These are phyloP conservation scores for Sinodicranocentrus sp. DNA, from an alignment of 2,888 invertebrate genomes.

Conservation along the genomic window DNA sequence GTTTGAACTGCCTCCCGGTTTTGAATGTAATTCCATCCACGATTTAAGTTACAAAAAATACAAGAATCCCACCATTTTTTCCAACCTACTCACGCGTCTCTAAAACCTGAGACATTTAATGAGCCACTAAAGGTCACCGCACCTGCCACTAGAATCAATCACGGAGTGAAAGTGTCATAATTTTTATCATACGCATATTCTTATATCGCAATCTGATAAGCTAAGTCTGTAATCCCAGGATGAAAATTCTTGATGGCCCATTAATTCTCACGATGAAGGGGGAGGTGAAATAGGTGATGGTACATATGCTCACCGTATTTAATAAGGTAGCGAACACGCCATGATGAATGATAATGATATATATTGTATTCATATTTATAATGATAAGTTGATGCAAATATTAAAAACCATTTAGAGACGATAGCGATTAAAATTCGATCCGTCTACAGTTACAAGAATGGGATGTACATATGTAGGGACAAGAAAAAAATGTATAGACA, in stretches of 20 bases:
- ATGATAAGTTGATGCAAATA: conserved; percentile 53
- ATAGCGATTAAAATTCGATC: conserved; percentile 67
- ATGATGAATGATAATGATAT: conserved; percentile 20
- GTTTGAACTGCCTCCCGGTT: conserved; percentile 61
- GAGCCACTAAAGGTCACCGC: conserved; percentile 66
- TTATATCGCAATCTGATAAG: conserved; percentile 12
- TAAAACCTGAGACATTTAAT: conserved; percentile 37
- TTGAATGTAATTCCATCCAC: conserved; percentile 35
- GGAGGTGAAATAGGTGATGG: conserved; percentile 51
- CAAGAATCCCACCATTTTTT: conserved; percentile 9
- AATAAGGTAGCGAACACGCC: neutral
- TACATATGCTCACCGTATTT: neutral
- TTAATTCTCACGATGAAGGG: conserved; percentile 60
- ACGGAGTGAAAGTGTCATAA: conserved; percentile 67
- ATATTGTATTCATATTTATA: conserved; percentile 18
- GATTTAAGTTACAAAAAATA: conserved; percentile 27
- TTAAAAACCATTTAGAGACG: conserved; percentile 58
- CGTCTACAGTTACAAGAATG: conserved; percentile 16
- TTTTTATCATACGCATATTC: conserved; percentile 43
- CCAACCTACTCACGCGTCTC: neutral
- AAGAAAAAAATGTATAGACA: too few relatives aligned
- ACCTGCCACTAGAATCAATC: conserved; percentile 64
- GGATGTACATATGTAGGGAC: neutral
- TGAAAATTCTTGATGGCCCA: conserved; percentile 62
- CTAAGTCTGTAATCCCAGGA: conserved; percentile 37